Conservation (phyloP, 2,888 invertebrate genomes). For the Apeira syringaria region DNA sequence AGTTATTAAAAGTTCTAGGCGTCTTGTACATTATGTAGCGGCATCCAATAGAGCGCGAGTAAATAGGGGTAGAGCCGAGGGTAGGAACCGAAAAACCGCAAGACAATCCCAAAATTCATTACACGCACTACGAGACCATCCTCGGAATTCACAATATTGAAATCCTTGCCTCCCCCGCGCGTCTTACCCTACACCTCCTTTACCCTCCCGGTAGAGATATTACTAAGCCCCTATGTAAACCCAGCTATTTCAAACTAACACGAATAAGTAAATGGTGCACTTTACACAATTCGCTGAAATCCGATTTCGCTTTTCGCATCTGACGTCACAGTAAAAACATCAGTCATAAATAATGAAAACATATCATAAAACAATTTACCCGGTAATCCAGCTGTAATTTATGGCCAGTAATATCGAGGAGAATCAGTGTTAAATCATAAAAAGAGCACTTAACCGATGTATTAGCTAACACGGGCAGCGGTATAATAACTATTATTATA, state of each 20-base stretch:
- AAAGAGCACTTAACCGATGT: constrained; percentile 72
- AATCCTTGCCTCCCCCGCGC: constrained; percentile 51
- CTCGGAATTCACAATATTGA: constrained; percentile 82
- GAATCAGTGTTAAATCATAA: constrained; percentile 80
- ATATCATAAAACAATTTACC: constrained; percentile 77
- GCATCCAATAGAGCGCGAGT: constrained; percentile 54
- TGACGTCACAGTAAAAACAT: constrained; percentile 26
- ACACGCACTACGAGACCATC: constrained; percentile 71
- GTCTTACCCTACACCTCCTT: constrained; percentile 30
- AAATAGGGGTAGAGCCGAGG: constrained; percentile 50
- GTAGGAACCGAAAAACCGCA: constrained; percentile 74
- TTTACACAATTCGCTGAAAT: constrained; percentile 36
- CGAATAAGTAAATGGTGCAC: constrained; percentile 62
- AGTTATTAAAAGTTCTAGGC: constrained; percentile 33
- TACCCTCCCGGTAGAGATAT: constrained; percentile 30
- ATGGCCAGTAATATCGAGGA: constrained; percentile 67
- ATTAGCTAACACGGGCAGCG: constrained; percentile 73
- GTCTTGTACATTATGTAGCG: constrained; percentile 41
- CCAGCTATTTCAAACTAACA: constrained; percentile 62
- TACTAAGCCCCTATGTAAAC: constrained; percentile 31
- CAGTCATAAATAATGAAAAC: constrained; percentile 49
- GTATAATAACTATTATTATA: constrained; percentile 80
- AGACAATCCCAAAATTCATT: constrained; percentile 82
- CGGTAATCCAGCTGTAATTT: constrained; percentile 70
- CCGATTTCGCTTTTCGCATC: constrained; percentile 2